Base-by-base conservation (phyloP, 2,888 invertebrate genomes). In the Apodemia mormo region DNA sequence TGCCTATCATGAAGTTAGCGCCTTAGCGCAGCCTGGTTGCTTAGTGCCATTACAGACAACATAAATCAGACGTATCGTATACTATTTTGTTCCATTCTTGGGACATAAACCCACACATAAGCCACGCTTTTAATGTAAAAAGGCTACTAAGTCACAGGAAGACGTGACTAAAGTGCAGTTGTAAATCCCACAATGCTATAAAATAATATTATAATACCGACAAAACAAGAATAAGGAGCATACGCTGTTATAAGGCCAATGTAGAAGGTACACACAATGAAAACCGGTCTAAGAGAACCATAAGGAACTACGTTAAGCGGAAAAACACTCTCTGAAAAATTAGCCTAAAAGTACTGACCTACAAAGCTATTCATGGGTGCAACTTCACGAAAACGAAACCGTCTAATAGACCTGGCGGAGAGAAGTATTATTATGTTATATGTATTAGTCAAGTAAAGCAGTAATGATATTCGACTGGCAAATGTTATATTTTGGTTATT, bases 331-430 rank as follows among this genome's bases (percentile, higher is more conserved):
- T 80, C 82, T 83, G 83, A 82, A 85, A 85, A 3, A 81, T 81
- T 80, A 85, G 85, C 83, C 86, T 84, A 82, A 83, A 83, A 80
- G 75, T 90, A 92, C 92, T 93, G 87, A 92, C 92, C 92, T 92
- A 92, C 87, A 85, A 89, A 89, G 84, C 84, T 86, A 87, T 81
- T 91, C 89, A 90, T 86, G 89, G 90, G 83, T 87, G 89, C 83
- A 87, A 85, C 84, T 85, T 89, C 84, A 91, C 89, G 89, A 83
- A 82, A 81, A 92, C 89, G 90, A 83, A 92, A 88, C 86, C 91
- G 79, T 85, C 86, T 89, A 90, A 86, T 76, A 85, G 84, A 93
- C 92, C 93, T 93, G 93, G 78, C 85, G 90, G 87, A 89, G 76
- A 91, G 87, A 78, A 76, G 74, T 76, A 72, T 72, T 74, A 68